Percentiles rank a stretch among this genome's conserved stretches.
These are phyloP conservation scores for Unio pictorum DNA, from an alignment of 2,888 invertebrate species.

Conservation along the genomic window DNA sequence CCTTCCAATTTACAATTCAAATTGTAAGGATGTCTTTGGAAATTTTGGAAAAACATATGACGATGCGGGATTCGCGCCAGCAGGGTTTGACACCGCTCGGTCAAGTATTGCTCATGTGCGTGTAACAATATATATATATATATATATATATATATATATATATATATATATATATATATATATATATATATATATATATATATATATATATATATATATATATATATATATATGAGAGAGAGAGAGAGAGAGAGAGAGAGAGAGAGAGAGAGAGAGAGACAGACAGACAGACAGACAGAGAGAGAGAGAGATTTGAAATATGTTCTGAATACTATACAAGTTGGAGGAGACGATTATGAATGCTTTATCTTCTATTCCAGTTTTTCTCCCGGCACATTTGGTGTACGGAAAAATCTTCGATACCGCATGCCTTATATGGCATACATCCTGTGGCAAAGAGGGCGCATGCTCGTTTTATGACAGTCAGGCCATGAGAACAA, in stretches of 20 bases:
- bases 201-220: not conserved
- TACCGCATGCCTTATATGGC: slow-evolving; percentile 38
- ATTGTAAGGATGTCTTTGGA: too few species aligned
- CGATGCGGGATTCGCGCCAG: too few species aligned
- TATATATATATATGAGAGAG: too few species aligned
- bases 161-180: too few species aligned
- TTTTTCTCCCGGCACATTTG: slow-evolving; percentile 45
- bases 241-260: slow-evolving; percentile 8
- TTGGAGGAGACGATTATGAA: too few species aligned
- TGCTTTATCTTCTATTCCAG: slow-evolving; percentile 16
- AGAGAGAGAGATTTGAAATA: not conserved
- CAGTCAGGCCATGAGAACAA: slow-evolving; percentile 23
- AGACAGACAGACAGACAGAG: not conserved
- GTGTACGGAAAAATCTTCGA: slow-evolving; percentile 43
- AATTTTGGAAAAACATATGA: too few species aligned
- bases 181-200: too few species aligned
- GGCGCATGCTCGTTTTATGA: slow-evolving; percentile 46
- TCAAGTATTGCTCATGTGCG: too few species aligned
- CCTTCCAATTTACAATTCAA: too few species aligned
- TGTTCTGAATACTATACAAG: not conserved
- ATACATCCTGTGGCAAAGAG: slow-evolving; percentile 20
- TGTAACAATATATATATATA: too few species aligned
- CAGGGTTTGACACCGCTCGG: too few species aligned
- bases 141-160: too few species aligned
- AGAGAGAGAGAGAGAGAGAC: slow-evolving; percentile 10